A percentile compares a stretch with the other conserved stretches of the same genome.
Evolutionary conservation across 1,140 invertebrate species (phyloP).

Genomic region (Heterodera schachtii): DNA sequence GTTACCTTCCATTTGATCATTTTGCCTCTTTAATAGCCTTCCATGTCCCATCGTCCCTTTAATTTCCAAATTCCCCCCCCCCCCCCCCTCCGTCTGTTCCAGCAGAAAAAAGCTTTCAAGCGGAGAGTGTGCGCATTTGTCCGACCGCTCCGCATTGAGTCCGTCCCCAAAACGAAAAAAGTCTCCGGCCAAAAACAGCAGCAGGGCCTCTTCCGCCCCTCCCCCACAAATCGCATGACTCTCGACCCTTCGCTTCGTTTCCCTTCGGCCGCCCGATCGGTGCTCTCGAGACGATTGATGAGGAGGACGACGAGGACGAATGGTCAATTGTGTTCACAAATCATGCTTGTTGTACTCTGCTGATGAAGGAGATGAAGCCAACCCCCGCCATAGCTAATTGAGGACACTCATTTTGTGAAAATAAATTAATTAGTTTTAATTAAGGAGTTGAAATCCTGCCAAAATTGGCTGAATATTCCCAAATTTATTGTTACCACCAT

Average conservation of each 20-base stretch:
- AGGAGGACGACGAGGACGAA: no score
- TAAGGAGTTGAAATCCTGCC: no score
- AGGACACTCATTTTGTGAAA: neutral
- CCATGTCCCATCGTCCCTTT: no score
- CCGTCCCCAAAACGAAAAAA: neutral
- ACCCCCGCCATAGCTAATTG: no score
- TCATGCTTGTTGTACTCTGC: neutral
- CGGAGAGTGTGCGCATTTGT: neutral
- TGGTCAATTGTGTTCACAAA: conserved; percentile 5
- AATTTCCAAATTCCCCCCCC: no score
- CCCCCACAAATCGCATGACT: neutral
- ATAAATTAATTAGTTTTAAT: no score
- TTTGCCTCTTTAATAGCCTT: no score
- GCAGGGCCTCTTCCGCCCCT: neutral
- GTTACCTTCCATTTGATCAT: no score
- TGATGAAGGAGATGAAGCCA: neutral
- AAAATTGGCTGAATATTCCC: no score
- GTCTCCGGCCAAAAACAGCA: neutral
- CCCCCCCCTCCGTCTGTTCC: neutral
- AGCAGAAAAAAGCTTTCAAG: neutral
- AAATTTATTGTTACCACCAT: neutral
- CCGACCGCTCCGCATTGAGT: neutral
- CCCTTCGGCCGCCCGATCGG: no score
- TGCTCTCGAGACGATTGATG: neutral
- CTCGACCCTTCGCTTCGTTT: neutral